phyloP scores from a whole-genome alignment of 2,888 invertebrate genomes.

The Blastobasis lacticolella region DNA sequence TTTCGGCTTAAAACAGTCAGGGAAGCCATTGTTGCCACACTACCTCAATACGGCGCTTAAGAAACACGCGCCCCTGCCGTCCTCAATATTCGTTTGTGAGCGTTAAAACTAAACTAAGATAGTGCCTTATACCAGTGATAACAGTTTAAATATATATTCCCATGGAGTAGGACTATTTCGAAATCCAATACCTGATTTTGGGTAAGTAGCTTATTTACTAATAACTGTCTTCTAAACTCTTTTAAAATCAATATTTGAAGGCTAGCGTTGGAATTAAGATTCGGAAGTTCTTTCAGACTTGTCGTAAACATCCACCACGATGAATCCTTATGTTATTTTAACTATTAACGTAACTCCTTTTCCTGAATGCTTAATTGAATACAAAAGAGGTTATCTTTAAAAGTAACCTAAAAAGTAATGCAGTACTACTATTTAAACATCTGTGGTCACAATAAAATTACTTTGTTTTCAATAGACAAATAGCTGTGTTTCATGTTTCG shows the following conservation, averaged over 20 bases:
- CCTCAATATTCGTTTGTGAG: conserved; percentile 17
- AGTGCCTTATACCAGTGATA: conserved; percentile 33
- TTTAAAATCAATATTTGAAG: conserved; percentile 1
- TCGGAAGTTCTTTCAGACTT: conserved; percentile 2
- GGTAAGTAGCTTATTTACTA: conserved; percentile 2
- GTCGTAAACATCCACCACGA: conserved; percentile 7
- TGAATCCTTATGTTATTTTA: no score
- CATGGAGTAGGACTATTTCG: conserved; percentile 4
- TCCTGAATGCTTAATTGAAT: no score
- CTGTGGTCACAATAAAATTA: no score
- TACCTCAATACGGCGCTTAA: conserved; percentile 13
- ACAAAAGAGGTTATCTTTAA: no score
- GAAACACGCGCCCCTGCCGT: conserved; percentile 17
- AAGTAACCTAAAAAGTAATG: no score
- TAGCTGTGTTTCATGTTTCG: no score
- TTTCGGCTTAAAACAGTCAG: no score
- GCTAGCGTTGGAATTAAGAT: neutral
- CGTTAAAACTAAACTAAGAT: conserved; percentile 20
- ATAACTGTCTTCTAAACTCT: neutral
- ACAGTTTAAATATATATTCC: conserved; percentile 12
- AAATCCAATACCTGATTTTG: neutral
- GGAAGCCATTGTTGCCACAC: neutral
- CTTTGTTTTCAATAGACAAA: no score
- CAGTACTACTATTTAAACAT: no score
- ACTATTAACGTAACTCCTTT: no score